Evolutionary conservation across 2,113 vertebrate species (phyloP), one percentile per base, ranked within the genome.

Genomic region (Callospermophilus lateralis): DNA sequence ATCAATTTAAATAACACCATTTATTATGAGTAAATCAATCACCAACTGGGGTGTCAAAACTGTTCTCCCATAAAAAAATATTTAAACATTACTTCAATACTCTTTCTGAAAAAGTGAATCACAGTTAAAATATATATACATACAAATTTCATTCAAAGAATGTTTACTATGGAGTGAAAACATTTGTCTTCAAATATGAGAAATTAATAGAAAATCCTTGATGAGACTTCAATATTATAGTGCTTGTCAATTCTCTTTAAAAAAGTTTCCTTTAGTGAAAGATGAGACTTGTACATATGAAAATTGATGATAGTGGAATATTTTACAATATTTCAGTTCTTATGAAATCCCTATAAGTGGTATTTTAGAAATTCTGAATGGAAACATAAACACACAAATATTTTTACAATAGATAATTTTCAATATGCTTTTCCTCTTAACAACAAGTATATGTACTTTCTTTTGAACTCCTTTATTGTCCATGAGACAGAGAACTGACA

Each of bases 11-110:
- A 24, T 37, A 37, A 37, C 48, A 12, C 20, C 39, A 84, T 76
- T 95, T 78, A 30, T 84, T 95, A 55, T 51, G 16, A 94, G 22
- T 51, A 51, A 51, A 51, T 85, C 51, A 93, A 10, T 89, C 81
- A 87, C 19, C 70, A 84, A 67, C 1, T 37, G 51, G 73, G 20
- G 9, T 68, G 67, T 53, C 19, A 77, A 88, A 95, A 86, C 67
- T 26, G 6, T 55, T 83, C 19, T 67, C 58, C 28, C 39, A 61
- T 16, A 73, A 95, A 84, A 90, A n/a, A 63, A 73, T 45, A 78
- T 32, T n/a, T 80, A 32, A 79, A 45, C 16, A 42, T 93, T 85
- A 26, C 16, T 80, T 72, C 48, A 26, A 63, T 58, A 79, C 24
- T 53, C 7, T 70, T 74, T 88, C 30, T 83, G 84, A 73, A 84